Evolutionary conservation across 2,797 vertebrate species (phyloP).

Genomic region (Amniataba percoides): DNA sequence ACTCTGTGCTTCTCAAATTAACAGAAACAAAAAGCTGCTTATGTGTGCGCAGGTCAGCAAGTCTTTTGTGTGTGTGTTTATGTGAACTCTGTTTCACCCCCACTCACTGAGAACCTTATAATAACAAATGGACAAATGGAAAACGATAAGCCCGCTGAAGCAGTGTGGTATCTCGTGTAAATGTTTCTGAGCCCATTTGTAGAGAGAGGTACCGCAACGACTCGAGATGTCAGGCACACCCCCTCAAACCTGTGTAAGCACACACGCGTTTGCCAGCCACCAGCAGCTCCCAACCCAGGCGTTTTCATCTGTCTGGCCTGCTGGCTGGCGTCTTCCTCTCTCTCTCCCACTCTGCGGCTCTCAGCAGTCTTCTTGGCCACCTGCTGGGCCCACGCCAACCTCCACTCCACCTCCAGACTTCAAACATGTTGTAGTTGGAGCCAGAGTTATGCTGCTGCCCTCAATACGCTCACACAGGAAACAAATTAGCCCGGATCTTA

Average conservation of each 20-base stretch:
- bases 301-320: constrained; percentile 44
- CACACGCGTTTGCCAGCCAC: constrained; percentile 23
- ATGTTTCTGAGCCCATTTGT: constrained; percentile 26
- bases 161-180: not conserved
- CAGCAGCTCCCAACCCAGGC: constrained; percentile 46
- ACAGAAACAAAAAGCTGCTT: constrained; percentile 25
- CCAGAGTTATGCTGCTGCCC: constrained; percentile 24
- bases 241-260: not conserved
- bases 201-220: not conserved
- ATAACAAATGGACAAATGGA: constrained; percentile 64
- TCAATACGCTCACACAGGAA: constrained; percentile 57
- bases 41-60: not conserved
- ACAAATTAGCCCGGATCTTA: constrained; percentile 40
- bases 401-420: constrained; percentile 64
- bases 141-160: constrained; percentile 33
- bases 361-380: constrained; percentile 73
- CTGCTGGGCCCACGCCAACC: constrained; percentile 72
- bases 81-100: constrained; percentile 50
- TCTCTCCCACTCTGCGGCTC: constrained; percentile 56
- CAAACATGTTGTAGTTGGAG: constrained; percentile 64
- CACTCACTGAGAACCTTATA: constrained; percentile 24
- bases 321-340: constrained; percentile 54
- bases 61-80: constrained; percentile 45
- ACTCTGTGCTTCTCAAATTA: constrained; percentile 23
- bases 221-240: not conserved